Evolutionary conservation across 2,888 invertebrate species (phyloP).

Genomic region (Orthosia cruda): DNA sequence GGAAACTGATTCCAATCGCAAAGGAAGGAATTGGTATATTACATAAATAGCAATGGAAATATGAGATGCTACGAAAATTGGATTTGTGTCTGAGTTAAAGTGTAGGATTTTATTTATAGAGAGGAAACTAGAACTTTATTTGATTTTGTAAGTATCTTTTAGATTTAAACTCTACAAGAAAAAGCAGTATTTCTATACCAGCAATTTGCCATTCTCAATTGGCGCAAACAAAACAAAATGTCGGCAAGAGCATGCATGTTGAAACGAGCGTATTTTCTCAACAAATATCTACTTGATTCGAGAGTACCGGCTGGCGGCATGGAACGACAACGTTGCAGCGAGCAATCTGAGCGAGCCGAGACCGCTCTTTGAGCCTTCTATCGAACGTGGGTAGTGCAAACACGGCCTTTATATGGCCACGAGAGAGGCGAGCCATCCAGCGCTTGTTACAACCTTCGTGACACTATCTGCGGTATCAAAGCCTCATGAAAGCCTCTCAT

Average conservation of each 20-base stretch:
- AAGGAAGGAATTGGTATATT: not conserved
- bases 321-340: conserved; percentile 1
- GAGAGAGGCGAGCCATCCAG: conserved; percentile 4
- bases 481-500: conserved; percentile 40
- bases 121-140: not conserved
- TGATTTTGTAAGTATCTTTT: not conserved
- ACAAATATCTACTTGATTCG: conserved; percentile 24
- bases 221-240: not conserved
- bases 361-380: conserved; percentile 49
- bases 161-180: not conserved
- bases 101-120: conserved; percentile 1
- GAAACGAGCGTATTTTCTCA: not conserved
- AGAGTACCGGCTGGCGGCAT: not conserved
- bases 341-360: conserved; percentile 39
- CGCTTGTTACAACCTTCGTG: conserved; percentile 20
- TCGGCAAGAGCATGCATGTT: not conserved
- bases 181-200: not conserved
- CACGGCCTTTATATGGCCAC: conserved; percentile 46
- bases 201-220: not conserved
- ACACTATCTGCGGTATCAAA: conserved; percentile 42
- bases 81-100: conserved; percentile 7
- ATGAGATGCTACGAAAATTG: conserved; percentile 16
- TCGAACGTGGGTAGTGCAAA: conserved; percentile 52
- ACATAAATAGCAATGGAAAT: not conserved
- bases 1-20: conserved; percentile 12